Evolutionary conservation across 1,140 invertebrate genomes (phyloP), one percentile per base, ranked within the genome.

Genomic region (Pinna nobilis): DNA sequence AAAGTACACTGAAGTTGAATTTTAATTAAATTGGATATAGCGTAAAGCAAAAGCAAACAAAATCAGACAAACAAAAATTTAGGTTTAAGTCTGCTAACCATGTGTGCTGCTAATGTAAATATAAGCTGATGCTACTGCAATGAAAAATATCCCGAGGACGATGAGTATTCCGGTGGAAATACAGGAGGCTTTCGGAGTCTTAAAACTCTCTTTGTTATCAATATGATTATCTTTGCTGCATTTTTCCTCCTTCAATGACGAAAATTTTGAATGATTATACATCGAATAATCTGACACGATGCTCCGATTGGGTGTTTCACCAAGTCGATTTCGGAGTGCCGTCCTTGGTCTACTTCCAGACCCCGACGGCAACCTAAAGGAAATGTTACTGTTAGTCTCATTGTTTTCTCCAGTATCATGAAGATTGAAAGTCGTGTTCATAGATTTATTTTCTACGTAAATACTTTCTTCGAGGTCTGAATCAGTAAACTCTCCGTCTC

Each of bases 391-490:
- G n/a, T n/a, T n/a, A n/a, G n/a, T n/a, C n/a, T 69, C 57, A 53
- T 71, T 57, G 51, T 50, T 51, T 25, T 71, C 69, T 23, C 65
- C 70, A 74, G 70, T 76, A 30, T 74, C 70, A 64, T 75, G 64
- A 30, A 76, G 55, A 39, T 61, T 33, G 53, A 84, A 82, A 20
- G 80, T 80, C 33, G 81, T 86, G 65, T 84, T 84, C 20, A 84
- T 75, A 15, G 80, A 84, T 59, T 82, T 82, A 66, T 84, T 84
- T 63, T 81, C 80, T 18, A 84, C 83, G 70, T 80, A 82, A 2
- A 78, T 69, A 67, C 84, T 84, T 39, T 81, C 82, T 51, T 86
- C 84, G 15, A 76, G 50, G 50, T 84, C 84, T 30, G 77, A 80
- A 53, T 86, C 84, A 9, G 83, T 82, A 41, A 83, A 84, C 41